A percentile compares a stretch with the other conserved stretches of the same genome.
phyloP scores from a whole-genome alignment of 2,888 invertebrate genomes.

The Omphaloscelis lunosa region DNA sequence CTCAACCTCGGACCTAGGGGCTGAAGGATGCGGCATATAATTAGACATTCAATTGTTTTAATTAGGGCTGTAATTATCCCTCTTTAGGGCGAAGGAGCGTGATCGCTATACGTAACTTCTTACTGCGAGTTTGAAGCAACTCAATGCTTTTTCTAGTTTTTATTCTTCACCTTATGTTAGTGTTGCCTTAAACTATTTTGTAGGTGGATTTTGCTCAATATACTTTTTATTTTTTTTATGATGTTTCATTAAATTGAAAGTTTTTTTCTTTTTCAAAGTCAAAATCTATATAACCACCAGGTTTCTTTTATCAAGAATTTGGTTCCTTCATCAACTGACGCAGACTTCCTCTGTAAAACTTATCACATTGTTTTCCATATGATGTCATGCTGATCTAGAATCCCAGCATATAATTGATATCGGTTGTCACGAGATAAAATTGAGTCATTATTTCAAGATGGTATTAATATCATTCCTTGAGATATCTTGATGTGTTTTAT shows the following conservation, averaged over 20 bases:
- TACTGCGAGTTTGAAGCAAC: not conserved
- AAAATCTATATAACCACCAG: not conserved
- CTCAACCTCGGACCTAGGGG: constrained; percentile 22
- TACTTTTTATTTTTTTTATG: not conserved
- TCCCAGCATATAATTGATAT: constrained; percentile 61
- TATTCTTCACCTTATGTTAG: no score
- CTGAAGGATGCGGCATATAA: constrained; percentile 67
- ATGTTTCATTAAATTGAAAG: not conserved
- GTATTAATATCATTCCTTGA: constrained; percentile 26
- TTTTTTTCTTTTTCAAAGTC: not conserved
- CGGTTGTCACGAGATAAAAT: constrained; percentile 57
- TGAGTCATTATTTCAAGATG: constrained; percentile 55
- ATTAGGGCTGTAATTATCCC: not conserved
- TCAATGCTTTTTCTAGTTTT: not conserved
- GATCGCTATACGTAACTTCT: not conserved
- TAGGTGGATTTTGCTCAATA: not conserved
- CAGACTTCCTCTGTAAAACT: constrained; percentile 30
- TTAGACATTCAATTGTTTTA: constrained; percentile 7
- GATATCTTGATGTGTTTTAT: constrained; percentile 41
- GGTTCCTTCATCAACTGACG: constrained; percentile 38
- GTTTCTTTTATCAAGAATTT: not conserved
- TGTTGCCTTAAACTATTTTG: not conserved
- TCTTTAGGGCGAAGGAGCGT: not conserved
- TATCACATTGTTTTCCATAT: constrained; percentile 59
- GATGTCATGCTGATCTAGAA: constrained; percentile 66